Conservation (phyloP, 1,140 invertebrate species). For the Tachypleus tridentatus region DNA sequence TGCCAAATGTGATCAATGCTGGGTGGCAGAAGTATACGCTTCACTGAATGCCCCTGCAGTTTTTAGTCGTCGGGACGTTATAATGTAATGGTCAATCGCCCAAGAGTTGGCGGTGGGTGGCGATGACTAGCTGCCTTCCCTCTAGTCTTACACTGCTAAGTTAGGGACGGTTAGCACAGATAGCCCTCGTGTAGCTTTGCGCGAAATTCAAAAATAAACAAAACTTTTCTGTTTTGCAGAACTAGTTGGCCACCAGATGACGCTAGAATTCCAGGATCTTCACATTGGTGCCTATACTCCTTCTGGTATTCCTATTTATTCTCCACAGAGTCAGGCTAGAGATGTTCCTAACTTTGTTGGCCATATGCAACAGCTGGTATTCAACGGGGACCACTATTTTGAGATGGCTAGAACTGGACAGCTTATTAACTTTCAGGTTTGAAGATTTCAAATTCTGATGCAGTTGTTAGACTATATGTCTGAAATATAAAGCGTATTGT, state of each 20-base stretch:
- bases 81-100: too few relatives aligned
- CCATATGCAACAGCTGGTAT: slow-evolving; percentile 80
- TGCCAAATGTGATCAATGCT: too few relatives aligned
- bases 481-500: not conserved
- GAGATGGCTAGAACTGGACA: slow-evolving; percentile 50
- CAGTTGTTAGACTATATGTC: not conserved
- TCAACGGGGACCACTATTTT: slow-evolving; percentile 67
- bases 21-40: too few relatives aligned
- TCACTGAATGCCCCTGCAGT: too few relatives aligned
- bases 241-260: slow-evolving; percentile 59
- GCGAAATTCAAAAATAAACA: too few relatives aligned
- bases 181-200: too few relatives aligned
- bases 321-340: slow-evolving; percentile 31
- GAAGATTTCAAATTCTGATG: not conserved
- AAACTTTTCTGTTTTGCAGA: slow-evolving; percentile 46
- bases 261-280: slow-evolving; percentile 60
- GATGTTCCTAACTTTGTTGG: slow-evolving; percentile 68
- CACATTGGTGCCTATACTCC: slow-evolving; percentile 58
- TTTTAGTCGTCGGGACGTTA: too few relatives aligned
- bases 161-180: too few relatives aligned
- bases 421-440: slow-evolving; percentile 23
- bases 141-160: too few relatives aligned
- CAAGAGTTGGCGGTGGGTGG: too few relatives aligned
- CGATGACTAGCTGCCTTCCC: too few relatives aligned
- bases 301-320: slow-evolving; percentile 1